phyloP scores from a whole-genome alignment of 2,797 vertebrate genomes.

The Pelochelys cantorii region DNA sequence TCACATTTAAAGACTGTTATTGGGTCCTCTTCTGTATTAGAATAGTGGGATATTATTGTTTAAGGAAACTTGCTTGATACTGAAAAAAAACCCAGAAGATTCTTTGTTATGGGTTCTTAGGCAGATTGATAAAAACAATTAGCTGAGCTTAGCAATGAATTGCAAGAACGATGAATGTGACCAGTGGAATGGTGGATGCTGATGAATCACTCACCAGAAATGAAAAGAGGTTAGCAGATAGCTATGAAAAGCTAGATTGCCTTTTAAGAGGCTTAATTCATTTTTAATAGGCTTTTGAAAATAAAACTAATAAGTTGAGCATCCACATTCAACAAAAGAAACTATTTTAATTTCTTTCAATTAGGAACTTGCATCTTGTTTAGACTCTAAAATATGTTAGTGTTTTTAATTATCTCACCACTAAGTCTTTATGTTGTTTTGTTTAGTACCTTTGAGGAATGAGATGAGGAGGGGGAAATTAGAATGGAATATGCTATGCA shows the following conservation, averaged over 20 bases:
- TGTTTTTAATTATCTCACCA: slow-evolving; percentile 11
- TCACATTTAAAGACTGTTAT: neutral
- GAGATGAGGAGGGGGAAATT: neutral
- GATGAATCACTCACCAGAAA: neutral
- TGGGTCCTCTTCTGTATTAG: neutral
- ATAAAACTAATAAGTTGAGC: slow-evolving; percentile 4
- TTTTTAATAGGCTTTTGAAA: slow-evolving; percentile 38
- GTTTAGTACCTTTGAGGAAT: slow-evolving; percentile 13
- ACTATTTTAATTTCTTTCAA: slow-evolving; percentile 15
- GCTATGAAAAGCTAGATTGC: neutral
- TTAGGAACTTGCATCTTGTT: slow-evolving; percentile 22
- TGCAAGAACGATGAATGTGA: neutral
- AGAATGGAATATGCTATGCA: neutral
- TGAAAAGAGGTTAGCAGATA: neutral
- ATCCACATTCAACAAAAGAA: neutral
- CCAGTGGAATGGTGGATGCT: neutral
- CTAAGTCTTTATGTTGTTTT: slow-evolving; percentile 4
- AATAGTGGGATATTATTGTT: neutral
- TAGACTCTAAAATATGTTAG: neutral
- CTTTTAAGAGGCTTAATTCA: neutral
- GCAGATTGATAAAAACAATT: neutral
- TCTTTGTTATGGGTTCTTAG: neutral
- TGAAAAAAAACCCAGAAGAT: neutral
- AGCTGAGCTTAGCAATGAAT: neutral
- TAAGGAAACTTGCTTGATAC: neutral